Evolutionary conservation across 2,888 invertebrate genomes (phyloP).

Genomic region (Balanococcus diminutus): DNA sequence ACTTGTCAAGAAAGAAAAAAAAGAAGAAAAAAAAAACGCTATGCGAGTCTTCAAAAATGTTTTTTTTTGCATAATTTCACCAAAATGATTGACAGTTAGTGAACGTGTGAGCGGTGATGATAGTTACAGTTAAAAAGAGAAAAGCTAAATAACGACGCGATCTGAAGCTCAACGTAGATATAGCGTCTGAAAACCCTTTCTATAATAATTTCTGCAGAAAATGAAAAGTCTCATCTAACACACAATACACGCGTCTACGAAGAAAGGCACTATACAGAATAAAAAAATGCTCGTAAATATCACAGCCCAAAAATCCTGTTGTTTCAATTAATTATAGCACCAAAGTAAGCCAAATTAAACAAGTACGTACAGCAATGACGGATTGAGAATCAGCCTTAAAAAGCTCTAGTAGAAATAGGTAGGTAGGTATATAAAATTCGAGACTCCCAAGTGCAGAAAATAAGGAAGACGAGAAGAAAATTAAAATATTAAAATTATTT

Average conservation of each 20-base stretch:
- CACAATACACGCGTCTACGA: background rate
- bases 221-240: too few relatives aligned
- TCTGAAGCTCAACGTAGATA: background rate
- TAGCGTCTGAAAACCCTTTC: background rate
- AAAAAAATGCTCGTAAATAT: background rate
- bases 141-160: background rate
- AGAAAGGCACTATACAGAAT: background rate
- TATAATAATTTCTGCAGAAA: too few relatives aligned
- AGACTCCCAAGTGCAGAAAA: too few relatives aligned
- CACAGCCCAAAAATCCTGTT: constrained; percentile 37
- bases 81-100: constrained; percentile 13
- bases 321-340: background rate
- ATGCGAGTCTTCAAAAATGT: background rate
- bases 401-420: too few relatives aligned
- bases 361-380: background rate
- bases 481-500: too few relatives aligned
- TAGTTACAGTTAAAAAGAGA: constrained; percentile 6
- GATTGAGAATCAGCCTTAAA: background rate
- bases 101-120: constrained; percentile 11
- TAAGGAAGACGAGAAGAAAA: too few relatives aligned
- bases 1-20: too few relatives aligned
- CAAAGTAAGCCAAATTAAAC: background rate
- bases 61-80: background rate
- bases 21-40: too few relatives aligned
- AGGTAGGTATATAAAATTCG: too few relatives aligned